phyloP scores from a whole-genome alignment of 1,140 invertebrate genomes.

The Orius insidiosus region DNA sequence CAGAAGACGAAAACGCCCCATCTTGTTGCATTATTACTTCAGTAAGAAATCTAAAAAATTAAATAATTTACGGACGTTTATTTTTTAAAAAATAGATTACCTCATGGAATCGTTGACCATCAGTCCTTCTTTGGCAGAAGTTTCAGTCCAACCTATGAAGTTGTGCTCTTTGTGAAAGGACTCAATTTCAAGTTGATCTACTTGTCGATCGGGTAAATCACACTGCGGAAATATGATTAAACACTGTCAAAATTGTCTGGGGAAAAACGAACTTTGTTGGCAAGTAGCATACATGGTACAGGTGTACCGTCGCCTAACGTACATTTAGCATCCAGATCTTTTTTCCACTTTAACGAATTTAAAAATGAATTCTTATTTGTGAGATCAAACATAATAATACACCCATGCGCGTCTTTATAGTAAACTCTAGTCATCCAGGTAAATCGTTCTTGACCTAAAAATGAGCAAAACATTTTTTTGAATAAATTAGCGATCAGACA shows the following conservation, averaged over 20 bases:
- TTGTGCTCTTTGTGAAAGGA: constrained; percentile 37
- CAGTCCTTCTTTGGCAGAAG: constrained; percentile 38
- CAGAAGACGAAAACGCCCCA: constrained; percentile 14
- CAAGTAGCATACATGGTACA: constrained; percentile 38
- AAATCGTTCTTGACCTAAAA: constrained; percentile 38
- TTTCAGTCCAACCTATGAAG: constrained; percentile 43
- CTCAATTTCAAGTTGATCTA: constrained; percentile 38
- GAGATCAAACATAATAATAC: constrained; percentile 43
- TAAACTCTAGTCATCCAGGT: constrained; percentile 45
- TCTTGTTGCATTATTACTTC: constrained; percentile 28
- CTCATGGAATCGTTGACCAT: constrained; percentile 42
- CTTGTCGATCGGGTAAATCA: constrained; percentile 32
- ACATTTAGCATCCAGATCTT: constrained; percentile 40
- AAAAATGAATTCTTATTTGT: constrained; percentile 36
- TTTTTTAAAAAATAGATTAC: constrained; percentile 20
- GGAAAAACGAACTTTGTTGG: constrained; percentile 31
- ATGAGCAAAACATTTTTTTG: constrained; percentile 1
- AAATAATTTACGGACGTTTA: constrained; percentile 10
- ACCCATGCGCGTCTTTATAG: constrained; percentile 43
- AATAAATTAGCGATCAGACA: too few species aligned
- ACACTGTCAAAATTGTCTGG: background rate
- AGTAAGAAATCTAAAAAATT: constrained; percentile 24
- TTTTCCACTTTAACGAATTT: constrained; percentile 40
- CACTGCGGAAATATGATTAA: constrained; percentile 28
- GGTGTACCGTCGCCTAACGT: constrained; percentile 32